A percentile compares a stretch with the other conserved stretches of the same genome.
Conservation (phyloP, 1,140 invertebrate species). For the Drosophila teissieri region DNA sequence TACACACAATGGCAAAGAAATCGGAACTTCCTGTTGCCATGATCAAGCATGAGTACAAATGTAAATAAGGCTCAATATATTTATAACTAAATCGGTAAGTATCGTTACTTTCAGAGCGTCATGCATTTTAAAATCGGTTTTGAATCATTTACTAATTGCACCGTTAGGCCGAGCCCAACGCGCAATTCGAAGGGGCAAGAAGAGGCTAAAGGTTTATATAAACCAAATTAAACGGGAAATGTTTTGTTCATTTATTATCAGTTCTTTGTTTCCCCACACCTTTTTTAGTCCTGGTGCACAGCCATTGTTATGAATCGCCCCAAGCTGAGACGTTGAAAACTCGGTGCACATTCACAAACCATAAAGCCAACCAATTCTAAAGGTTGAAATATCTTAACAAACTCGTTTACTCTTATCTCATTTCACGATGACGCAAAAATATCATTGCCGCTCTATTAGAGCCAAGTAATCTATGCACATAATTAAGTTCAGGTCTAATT, state of each 20-base stretch:
- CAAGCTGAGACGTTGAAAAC: slow-evolving; percentile 11
- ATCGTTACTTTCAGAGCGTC: slow-evolving; percentile 35
- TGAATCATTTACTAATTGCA: slow-evolving; percentile 62
- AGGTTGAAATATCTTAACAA: slow-evolving; percentile 31
- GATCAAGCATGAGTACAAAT: slow-evolving; percentile 11
- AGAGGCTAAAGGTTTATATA: slow-evolving; percentile 16
- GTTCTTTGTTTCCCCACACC: slow-evolving; percentile 12
- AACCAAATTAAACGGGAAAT: slow-evolving; percentile 25
- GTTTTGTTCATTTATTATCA: slow-evolving; percentile 27
- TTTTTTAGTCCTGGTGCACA: neutral
- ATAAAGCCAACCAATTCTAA: slow-evolving; percentile 52
- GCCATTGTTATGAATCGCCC: neutral
- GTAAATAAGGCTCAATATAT: slow-evolving; percentile 21
- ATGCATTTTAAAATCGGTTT: slow-evolving; percentile 56
- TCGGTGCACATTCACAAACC: slow-evolving; percentile 43
- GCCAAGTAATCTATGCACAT: slow-evolving; percentile 47
- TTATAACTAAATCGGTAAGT: neutral
- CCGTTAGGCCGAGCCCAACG: slow-evolving; percentile 44
- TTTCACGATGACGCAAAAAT: slow-evolving; percentile 44
- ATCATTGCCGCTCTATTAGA: neutral
- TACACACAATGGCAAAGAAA: slow-evolving; percentile 63
- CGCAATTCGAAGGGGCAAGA: slow-evolving; percentile 22
- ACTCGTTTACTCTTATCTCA: slow-evolving; percentile 51
- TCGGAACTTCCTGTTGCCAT: slow-evolving; percentile 68
- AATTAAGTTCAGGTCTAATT: neutral